Evolutionary conservation across 2,797 vertebrate species (phyloP), one percentile per base, ranked within the genome.

Genomic region (Semaprochilodus insignis): DNA sequence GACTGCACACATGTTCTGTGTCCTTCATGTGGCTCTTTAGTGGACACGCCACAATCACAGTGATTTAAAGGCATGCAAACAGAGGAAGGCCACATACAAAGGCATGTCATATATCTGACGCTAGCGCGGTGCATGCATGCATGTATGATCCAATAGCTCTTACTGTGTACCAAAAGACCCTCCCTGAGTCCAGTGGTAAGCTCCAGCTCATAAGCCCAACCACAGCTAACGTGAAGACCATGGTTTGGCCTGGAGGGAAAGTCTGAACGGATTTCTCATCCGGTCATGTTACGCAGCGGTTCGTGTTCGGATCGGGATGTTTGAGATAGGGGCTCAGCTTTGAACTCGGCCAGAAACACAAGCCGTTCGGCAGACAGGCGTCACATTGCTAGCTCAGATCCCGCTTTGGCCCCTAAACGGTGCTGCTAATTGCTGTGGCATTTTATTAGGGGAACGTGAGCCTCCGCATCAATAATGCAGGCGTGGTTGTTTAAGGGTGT

Each of bases 61-160:
- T 86, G 86, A 85, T 88, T 90, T 90, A 90, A 86, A 83, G 84
- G 86, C 87, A 88, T 77, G 80, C 80, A 88, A 80, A 88, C 80
- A 69, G 85, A 55, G 44, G 82, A 87, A 81, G 85, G 87, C 88
- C 73, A 80, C 90, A 83, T 60, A 55, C 77, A 82, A 87, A 88
- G 89, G 91, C 85, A 88, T 87, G 86, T 81, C 78, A 25, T 86
- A 81, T 85, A 85, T 88, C 85, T 84, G 36, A 34, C 73, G 78
- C 25, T 25, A 15, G 13, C 2, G 6, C 4, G 1, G 27, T 87
- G 77, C 19, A 19, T 74, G 75, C 87, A 67, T 87, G 82, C 87
- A 62, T 87, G 82, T 86, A 62, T 87, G 83, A 87, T 87, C 79
- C 85, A 87, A 85, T 79, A 87, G 31, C 81, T 6, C 44, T 0